phyloP scores from a whole-genome alignment of 2,113 vertebrate species.

The Lates calcarifer region DNA sequence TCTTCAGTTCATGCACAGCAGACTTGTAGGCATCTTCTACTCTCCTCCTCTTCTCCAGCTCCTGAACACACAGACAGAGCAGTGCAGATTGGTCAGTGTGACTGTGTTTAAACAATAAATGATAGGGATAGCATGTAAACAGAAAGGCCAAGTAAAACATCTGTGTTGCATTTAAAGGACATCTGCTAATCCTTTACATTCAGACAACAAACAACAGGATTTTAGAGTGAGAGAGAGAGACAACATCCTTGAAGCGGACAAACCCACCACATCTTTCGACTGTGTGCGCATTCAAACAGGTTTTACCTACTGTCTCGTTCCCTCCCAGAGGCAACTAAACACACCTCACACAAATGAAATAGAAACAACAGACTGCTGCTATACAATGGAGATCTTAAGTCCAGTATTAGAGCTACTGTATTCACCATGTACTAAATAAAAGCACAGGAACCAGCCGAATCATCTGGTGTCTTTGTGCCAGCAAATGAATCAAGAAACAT shows the following conservation, averaged over 20 bases:
- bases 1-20: conserved; percentile 93
- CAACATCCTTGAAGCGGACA: not conserved
- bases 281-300: conserved; percentile 42
- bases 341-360: not conserved
- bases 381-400: not conserved
- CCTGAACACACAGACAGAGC: conserved; percentile 79
- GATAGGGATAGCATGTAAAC: not conserved
- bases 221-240: not conserved
- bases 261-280: conserved; percentile 12
- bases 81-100: not conserved
- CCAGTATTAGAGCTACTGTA: not conserved
- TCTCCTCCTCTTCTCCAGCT: conserved; percentile 91
- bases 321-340: conserved; percentile 10
- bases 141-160: not conserved
- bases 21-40: conserved; percentile 93
- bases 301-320: conserved; percentile 47
- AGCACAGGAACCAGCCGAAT: not conserved
- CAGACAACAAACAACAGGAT: not conserved
- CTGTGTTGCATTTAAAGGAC: not conserved
- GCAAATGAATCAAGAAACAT: not conserved
- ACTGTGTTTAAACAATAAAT: not conserved
- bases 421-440: not conserved
- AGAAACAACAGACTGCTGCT: not conserved
- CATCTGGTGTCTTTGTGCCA: not conserved
- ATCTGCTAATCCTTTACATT: not conserved